Conservation (phyloP, 2,888 invertebrate species). For the Limnephilus lunatus region DNA sequence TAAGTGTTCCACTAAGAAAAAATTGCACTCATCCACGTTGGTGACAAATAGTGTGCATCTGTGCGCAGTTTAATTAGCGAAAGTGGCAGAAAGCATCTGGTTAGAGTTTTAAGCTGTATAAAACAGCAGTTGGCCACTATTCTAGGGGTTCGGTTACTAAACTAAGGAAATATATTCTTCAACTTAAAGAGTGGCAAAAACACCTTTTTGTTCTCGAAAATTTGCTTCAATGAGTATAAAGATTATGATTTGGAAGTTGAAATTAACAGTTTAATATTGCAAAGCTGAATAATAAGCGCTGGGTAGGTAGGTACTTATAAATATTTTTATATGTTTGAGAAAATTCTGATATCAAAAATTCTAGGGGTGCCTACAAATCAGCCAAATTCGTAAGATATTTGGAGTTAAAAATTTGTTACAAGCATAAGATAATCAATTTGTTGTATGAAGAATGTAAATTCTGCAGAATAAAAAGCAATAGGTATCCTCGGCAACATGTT, state of each 20-base stretch:
- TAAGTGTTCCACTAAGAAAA: background rate
- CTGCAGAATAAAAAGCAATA: background rate
- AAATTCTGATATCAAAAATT: background rate
- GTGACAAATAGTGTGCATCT: background rate
- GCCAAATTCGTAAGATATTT: too few relatives aligned
- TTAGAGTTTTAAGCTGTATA: background rate
- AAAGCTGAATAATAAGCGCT: background rate
- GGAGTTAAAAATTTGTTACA: background rate
- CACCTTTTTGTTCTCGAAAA: background rate
- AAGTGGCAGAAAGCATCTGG: background rate
- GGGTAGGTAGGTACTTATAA: too few relatives aligned
- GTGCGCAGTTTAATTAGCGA: background rate
- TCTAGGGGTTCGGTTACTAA: too few relatives aligned
- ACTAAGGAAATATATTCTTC: too few relatives aligned
- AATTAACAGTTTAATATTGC: background rate
- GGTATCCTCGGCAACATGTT: background rate
- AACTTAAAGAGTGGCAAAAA: too few relatives aligned
- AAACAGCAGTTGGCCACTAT: too few relatives aligned
- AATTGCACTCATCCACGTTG: background rate
- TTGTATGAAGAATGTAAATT: background rate
- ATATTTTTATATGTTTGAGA: too few relatives aligned
- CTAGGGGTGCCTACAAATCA: background rate
- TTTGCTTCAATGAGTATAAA: background rate
- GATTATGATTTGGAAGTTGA: background rate
- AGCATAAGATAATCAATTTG: background rate